Conservation (phyloP, 2,113 vertebrate genomes). For the Mus pahari region DNA sequence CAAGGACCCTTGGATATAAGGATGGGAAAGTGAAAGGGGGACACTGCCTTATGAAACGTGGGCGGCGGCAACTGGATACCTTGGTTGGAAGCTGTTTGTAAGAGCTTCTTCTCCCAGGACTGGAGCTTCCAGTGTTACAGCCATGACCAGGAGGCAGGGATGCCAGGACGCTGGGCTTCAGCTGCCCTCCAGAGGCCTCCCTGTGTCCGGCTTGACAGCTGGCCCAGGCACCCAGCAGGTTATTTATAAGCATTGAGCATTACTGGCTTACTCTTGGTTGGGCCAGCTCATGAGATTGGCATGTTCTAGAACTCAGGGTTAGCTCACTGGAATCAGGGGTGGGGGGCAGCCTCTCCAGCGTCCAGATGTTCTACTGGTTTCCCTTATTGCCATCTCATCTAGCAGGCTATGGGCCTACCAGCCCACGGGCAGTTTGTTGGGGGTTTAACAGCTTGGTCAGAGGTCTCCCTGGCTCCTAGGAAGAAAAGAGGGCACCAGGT, state of each 20-base stretch:
- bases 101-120: background rate
- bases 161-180: slow-evolving; percentile 29
- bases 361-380: background rate
- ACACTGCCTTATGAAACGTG: background rate
- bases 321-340: background rate
- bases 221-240: background rate
- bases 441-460: background rate
- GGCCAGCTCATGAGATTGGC: slow-evolving; percentile 33
- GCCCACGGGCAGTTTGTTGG: background rate
- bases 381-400: background rate
- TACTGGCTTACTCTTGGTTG: slow-evolving; percentile 40
- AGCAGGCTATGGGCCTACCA: background rate
- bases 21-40: background rate
- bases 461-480: background rate
- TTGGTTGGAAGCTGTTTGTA: background rate
- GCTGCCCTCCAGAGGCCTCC: background rate
- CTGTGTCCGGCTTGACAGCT: background rate
- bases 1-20: background rate
- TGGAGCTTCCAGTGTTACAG: background rate
- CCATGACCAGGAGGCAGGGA: background rate
- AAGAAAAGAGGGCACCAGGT: background rate
- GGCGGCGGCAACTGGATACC: background rate
- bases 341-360: background rate
- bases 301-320: background rate
- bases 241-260: slow-evolving; percentile 77